Evolutionary conservation across 2,888 invertebrate species (phyloP), one percentile per base, ranked within the genome.

Genomic region (Acanthosepion lycidas): DNA sequence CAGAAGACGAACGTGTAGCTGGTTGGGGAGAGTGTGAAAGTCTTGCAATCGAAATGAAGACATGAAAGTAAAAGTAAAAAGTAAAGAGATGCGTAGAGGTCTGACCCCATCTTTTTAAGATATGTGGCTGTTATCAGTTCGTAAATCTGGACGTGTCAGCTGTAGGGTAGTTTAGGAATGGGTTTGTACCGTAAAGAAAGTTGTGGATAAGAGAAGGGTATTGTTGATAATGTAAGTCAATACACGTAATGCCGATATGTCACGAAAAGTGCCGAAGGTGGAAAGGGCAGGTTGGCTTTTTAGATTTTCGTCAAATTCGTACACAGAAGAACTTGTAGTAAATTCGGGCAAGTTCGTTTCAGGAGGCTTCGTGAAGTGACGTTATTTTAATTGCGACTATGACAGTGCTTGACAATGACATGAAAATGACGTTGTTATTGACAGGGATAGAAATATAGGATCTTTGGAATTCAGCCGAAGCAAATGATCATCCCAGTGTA

Each of bases 201-300:
- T 12, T 0, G n/a, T 28, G n/a, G n/a, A 15, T 15, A 78, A 15
- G 15, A n/a, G 15, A 15, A n/a, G n/a, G n/a, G 3, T n/a, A n/a
- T 12, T 15, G n/a, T n/a, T 78, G 78, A 78, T 78, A 78, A 78
- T n/a, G n/a, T n/a, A 78, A n/a, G 12, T n/a, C 78, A 78, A 78
- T 78, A 78, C 12, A n/a, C n/a, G n/a, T 78, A 78, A 78, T 78
- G 5, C 78, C 78, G 78, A 78, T 78, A 78, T 78, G 78, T 78
- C 78, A 33, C 78, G 78, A 78, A n/a, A n/a, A 78, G 78, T n/a
- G 78, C 78, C 78, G 78, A 78, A 78, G 78, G 78, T n/a, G n/a
- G n/a, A 78, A 78, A 78, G n/a, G 78, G 9, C 78, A n/a, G 78
- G 4, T 15, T n/a, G n/a, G n/a, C n/a, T 78, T 33, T 78, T 78